Base-by-base conservation (phyloP, 2,797 vertebrate species). In the Smutsia gigantea region DNA sequence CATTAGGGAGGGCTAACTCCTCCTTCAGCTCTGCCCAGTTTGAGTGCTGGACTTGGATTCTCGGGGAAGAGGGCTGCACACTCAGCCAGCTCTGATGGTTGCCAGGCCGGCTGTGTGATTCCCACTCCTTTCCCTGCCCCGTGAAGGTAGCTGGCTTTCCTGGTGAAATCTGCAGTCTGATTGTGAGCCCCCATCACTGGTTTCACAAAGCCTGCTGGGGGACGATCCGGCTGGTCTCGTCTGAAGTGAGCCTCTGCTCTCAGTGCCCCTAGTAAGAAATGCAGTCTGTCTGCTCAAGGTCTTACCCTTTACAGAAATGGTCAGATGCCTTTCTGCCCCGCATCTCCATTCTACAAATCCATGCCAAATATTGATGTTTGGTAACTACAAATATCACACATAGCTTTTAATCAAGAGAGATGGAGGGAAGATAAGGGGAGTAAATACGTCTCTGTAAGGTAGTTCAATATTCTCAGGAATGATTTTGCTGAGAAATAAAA, bases 321-420 rank as follows among this genome's bases (percentile, higher is more conserved):
- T n/a, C 96, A 84, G 97, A 15, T 31, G 92, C 95, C 93, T 92
- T 77, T 25, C 39, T 53, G 11, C 23, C 53, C 27, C 31, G 42
- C 27, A 29, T 95, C 96, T 97, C 94, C 59, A 37, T 98, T 96
- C 93, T 72, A 61, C 87, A 98, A 94, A 96, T 94, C 95, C 81
- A 85, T 81, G 31, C 96, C 98, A 97, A 98, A 97, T 98, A 98
- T 98, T 96, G 98, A 97, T 97, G 97, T 97, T 98, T 98, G 97
- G 96, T 98, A 97, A 98, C 90, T 96, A 98, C 90, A 98, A 98
- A 98, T 96, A 98, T 94, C 93, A 93, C 93, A 82, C 63, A 72
- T 91, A 91, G 86, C 68, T 98, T 98, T 98, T 98, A 98, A 98
- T 98, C 97, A 98, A 97, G 97, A 97, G 95, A 89, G 42, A 90